Evolutionary conservation across 1,140 invertebrate species (phyloP).

Genomic region (Drosophila saltans): DNA sequence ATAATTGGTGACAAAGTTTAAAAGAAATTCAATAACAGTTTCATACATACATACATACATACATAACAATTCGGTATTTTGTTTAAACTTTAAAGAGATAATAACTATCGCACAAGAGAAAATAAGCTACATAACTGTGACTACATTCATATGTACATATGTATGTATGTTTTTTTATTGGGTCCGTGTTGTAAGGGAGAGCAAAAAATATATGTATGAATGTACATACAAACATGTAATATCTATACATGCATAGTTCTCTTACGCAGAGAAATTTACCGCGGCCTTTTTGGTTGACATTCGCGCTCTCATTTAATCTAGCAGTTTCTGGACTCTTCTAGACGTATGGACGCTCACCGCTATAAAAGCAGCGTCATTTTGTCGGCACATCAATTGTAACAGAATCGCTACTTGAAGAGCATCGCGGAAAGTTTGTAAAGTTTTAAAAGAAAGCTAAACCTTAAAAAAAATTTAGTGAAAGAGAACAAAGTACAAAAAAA

Average conservation of each 20-base stretch:
- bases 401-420: neutral
- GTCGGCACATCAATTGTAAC: neutral
- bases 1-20: too few relatives aligned
- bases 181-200: too few relatives aligned
- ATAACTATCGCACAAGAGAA: too few relatives aligned
- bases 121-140: too few relatives aligned
- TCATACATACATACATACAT: neutral
- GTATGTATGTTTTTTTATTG: too few relatives aligned
- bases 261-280: neutral
- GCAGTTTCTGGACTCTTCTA: conserved; percentile 29
- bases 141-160: too few relatives aligned
- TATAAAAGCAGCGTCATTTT: conserved; percentile 40
- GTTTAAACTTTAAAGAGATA: too few relatives aligned
- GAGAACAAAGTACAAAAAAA: neutral
- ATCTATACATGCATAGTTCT: neutral
- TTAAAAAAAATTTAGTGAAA: neutral
- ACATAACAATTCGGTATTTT: too few relatives aligned
- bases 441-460: conserved; percentile 9
- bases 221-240: neutral
- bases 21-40: too few relatives aligned
- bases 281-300: neutral
- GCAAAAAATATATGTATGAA: too few relatives aligned
- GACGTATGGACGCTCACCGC: neutral
- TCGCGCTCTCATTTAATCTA: neutral
- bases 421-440: neutral